A percentile compares a stretch with the other conserved stretches of the same genome.
phyloP scores from a whole-genome alignment of 2,888 invertebrate genomes.

The Noctuana brunneofusca region DNA sequence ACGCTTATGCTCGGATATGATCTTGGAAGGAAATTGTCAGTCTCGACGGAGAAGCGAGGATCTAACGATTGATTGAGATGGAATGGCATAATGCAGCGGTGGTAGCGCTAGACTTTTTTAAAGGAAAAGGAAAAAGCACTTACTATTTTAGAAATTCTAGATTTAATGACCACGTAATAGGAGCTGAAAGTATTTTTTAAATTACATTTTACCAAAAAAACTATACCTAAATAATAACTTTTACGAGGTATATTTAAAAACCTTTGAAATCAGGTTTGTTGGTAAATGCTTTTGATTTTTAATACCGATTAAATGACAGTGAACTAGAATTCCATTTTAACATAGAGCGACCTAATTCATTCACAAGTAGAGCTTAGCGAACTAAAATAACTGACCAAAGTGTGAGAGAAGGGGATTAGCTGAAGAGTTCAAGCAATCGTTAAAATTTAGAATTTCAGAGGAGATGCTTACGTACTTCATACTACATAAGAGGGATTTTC shows the following conservation, averaged over 20 bases:
- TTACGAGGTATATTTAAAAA: too few species aligned
- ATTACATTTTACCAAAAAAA: too few species aligned
- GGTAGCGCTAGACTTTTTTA: neutral
- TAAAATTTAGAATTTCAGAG: neutral
- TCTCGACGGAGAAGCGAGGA: conserved; percentile 10
- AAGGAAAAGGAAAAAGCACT: neutral
- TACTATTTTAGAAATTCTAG: too few species aligned
- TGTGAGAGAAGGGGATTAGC: neutral
- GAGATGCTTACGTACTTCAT: neutral
- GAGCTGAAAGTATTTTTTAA: too few species aligned
- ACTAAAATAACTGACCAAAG: conserved; percentile 4
- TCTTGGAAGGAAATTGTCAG: conserved; percentile 25
- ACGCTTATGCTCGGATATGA: conserved; percentile 14
- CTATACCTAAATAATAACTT: too few species aligned
- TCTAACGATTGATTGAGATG: conserved; percentile 19
- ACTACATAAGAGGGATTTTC: too few species aligned
- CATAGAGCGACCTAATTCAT: conserved; percentile 6
- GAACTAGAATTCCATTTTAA: neutral
- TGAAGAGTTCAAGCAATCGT: neutral
- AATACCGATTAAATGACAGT: neutral
- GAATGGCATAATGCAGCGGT: conserved; percentile 10
- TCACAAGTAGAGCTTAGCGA: conserved; percentile 1
- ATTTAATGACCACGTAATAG: too few species aligned
- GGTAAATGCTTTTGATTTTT: too few species aligned
- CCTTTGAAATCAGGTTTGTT: too few species aligned